A percentile compares a stretch with the other conserved stretches of the same genome.
Evolutionary conservation across 2,888 invertebrate genomes (phyloP).

Genomic region (Fissipunctia ypsillon): DNA sequence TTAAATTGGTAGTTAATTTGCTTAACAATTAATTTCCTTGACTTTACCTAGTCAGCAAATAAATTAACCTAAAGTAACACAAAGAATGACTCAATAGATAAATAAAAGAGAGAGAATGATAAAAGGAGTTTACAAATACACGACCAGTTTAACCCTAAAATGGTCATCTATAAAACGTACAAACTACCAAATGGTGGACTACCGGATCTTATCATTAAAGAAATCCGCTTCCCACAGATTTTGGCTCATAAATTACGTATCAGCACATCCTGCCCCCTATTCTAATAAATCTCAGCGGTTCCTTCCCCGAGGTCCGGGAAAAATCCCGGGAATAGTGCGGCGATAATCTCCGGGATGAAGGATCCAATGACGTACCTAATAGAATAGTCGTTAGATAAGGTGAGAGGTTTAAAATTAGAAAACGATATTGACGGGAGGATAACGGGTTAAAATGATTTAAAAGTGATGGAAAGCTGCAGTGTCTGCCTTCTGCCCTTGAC

Average conservation of each 20-base stretch:
- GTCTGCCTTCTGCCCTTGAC: not conserved
- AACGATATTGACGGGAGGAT: not conserved
- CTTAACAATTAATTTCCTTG: too few species aligned
- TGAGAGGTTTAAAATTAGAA: conserved; percentile 33
- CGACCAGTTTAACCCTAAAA: conserved; percentile 41
- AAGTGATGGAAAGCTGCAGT: not conserved
- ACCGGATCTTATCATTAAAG: conserved; percentile 76
- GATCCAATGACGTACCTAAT: conserved; percentile 58
- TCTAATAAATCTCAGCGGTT: conserved; percentile 73
- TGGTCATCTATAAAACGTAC: conserved; percentile 42
- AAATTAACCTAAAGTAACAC: not conserved
- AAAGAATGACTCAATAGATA: not conserved
- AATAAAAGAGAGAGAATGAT: not conserved
- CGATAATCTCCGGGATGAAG: conserved; percentile 66
- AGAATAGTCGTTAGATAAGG: conserved; percentile 55
- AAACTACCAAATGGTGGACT: conserved; percentile 62
- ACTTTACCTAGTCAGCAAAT: too few species aligned
- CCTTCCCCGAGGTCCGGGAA: conserved; percentile 63
- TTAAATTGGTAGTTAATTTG: too few species aligned
- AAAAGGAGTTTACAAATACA: conserved; percentile 21
- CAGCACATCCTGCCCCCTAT: conserved; percentile 73
- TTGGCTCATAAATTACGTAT: conserved; percentile 81
- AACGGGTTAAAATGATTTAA: not conserved
- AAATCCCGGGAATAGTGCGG: conserved; percentile 64
- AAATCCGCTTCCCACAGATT: conserved; percentile 77